phyloP scores from a whole-genome alignment of 2,113 vertebrate genomes.

The Sphaerodactylus townsendi region DNA sequence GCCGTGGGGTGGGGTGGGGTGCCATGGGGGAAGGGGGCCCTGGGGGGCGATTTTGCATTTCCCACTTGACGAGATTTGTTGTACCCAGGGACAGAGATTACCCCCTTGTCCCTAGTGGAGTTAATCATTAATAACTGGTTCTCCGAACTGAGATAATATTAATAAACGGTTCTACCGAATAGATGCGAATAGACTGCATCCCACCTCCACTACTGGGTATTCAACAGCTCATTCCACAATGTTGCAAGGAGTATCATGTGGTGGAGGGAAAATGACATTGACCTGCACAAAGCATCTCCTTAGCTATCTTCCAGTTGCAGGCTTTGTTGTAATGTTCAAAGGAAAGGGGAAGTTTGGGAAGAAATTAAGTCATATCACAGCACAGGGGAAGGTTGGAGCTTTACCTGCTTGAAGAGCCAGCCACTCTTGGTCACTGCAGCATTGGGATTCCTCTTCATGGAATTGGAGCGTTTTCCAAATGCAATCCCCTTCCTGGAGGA shows the following conservation, averaged over 20 bases:
- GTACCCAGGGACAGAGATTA: too few species aligned
- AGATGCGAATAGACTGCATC: too few species aligned
- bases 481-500: constrained; percentile 84
- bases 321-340: neutral
- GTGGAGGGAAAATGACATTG: accelerated
- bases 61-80: too few species aligned
- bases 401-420: constrained; percentile 95
- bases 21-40: too few species aligned
- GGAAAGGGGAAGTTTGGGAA: accelerated
- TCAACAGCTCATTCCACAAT: neutral
- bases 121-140: too few species aligned
- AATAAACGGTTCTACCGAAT: too few species aligned
- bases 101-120: too few species aligned
- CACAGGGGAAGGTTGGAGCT: neutral
- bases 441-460: constrained; percentile 92
- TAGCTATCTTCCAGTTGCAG: neutral
- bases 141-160: too few species aligned
- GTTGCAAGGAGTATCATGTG: neutral
- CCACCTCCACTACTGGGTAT: too few species aligned
- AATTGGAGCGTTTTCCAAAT: constrained; percentile 95
- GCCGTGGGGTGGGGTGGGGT: too few species aligned
- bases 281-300: neutral
- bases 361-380: neutral
- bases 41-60: too few species aligned
- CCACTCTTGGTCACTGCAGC: constrained; percentile 86